Conservation (phyloP, 2,797 vertebrate species). For the Adelosebastes latens region DNA sequence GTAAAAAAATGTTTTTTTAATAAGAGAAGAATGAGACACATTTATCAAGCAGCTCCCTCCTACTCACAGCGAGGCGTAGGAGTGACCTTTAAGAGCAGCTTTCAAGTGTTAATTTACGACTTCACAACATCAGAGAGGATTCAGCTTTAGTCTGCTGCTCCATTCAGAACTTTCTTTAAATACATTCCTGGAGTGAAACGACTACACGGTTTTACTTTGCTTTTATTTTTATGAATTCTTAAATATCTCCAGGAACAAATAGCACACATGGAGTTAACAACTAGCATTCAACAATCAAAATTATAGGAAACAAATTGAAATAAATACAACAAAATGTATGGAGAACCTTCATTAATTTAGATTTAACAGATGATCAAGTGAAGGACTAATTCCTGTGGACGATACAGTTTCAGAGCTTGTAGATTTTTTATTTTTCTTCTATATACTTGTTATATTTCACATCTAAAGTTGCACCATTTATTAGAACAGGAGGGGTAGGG, state of each 20-base stretch:
- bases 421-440: no score
- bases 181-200: neutral
- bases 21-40: neutral
- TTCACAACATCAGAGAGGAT: neutral
- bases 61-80: neutral
- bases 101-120: neutral
- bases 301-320: no score
- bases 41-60: constrained; percentile 2
- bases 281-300: neutral
- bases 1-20: neutral
- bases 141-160: neutral
- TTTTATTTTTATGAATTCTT: neutral
- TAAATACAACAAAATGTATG: no score
- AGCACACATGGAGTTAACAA: neutral
- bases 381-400: no score
- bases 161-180: neutral
- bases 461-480: no score
- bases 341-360: no score
- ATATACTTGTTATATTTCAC: no score
- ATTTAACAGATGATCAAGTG: no score
- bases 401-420: no score
- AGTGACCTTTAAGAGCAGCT: constrained; percentile 19
- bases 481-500: no score
- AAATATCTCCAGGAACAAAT: neutral
- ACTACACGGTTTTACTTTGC: neutral